These are phyloP conservation scores for Scelioninae gen. 2 DNA, from an alignment of 2,888 invertebrate genomes.

Conservation along the genomic window DNA sequence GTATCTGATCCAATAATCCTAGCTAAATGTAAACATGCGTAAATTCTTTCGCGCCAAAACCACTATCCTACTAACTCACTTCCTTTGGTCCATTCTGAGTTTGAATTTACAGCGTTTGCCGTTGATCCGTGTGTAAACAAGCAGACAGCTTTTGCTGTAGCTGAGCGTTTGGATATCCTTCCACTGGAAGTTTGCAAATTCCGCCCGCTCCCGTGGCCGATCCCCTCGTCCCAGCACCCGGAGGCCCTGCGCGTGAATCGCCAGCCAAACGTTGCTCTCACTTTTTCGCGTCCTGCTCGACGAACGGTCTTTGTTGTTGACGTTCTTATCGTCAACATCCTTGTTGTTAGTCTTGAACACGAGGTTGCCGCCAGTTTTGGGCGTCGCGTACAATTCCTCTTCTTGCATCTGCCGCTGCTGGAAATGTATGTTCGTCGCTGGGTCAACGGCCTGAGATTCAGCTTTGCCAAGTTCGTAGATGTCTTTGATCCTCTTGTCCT, in stretches of 20 bases:
- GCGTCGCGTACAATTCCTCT: slow-evolving; percentile 61
- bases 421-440: slow-evolving; percentile 35
- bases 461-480: slow-evolving; percentile 50
- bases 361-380: slow-evolving; percentile 53
- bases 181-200: slow-evolving; percentile 79
- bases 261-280: slow-evolving; percentile 74
- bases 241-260: slow-evolving; percentile 74
- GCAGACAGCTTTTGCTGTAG: slow-evolving; percentile 84
- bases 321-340: slow-evolving; percentile 62
- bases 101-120: slow-evolving; percentile 83
- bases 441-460: slow-evolving; percentile 58
- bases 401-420: slow-evolving; percentile 21
- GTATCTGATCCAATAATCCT: too few relatives aligned
- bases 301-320: slow-evolving; percentile 63
- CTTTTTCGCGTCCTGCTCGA: slow-evolving; percentile 66
- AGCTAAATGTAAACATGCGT: too few relatives aligned
- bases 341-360: slow-evolving; percentile 57
- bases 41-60: too few relatives aligned
- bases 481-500: slow-evolving; percentile 60
- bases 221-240: slow-evolving; percentile 73
- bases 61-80: too few relatives aligned
- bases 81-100: slow-evolving; percentile 84
- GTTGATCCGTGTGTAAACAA: slow-evolving; percentile 77
- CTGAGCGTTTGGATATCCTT: slow-evolving; percentile 85
- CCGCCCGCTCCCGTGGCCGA: slow-evolving; percentile 68